These are phyloP conservation scores for Volucella bombylans DNA, from an alignment of 2,888 invertebrate genomes.

Conservation along the genomic window DNA sequence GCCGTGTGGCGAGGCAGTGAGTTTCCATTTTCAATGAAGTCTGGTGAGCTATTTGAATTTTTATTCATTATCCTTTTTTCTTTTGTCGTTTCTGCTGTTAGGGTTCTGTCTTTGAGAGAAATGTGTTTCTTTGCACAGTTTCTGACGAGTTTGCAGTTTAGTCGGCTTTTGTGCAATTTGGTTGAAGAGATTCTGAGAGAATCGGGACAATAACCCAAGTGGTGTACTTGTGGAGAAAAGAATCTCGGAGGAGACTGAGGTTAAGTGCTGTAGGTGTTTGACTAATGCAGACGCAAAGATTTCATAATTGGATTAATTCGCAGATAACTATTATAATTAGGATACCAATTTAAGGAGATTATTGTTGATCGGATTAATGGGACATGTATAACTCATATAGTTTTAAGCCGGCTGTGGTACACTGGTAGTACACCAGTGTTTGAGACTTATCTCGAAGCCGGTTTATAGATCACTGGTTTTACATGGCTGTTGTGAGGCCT, in stretches of 20 bases:
- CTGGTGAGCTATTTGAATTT: constrained; percentile 60
- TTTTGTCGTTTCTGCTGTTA: constrained; percentile 10
- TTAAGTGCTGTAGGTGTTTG: too few relatives aligned
- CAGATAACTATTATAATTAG: too few relatives aligned
- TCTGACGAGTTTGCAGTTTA: constrained; percentile 27
- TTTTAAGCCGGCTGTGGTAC: too few relatives aligned
- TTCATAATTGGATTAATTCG: too few relatives aligned
- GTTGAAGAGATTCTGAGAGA: neutral
- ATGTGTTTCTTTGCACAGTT: neutral
- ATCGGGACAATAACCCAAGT: constrained; percentile 12
- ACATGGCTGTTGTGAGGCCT: too few relatives aligned
- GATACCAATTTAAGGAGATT: too few relatives aligned
- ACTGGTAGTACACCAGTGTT: too few relatives aligned
- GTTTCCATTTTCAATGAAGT: constrained; percentile 40
- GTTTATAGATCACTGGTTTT: too few relatives aligned
- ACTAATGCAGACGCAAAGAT: too few relatives aligned
- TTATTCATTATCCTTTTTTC: constrained; percentile 56
- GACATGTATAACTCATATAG: too few relatives aligned
- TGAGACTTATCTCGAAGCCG: too few relatives aligned
- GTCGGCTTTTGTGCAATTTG: neutral
- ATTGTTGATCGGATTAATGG: too few relatives aligned
- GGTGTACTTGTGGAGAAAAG: constrained; percentile 9
- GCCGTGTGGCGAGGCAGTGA: neutral
- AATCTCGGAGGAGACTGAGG: neutral
- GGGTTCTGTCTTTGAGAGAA: constrained; percentile 17